phyloP scores from a whole-genome alignment of 1,140 invertebrate genomes.

The Paraescarpia echinospica region DNA sequence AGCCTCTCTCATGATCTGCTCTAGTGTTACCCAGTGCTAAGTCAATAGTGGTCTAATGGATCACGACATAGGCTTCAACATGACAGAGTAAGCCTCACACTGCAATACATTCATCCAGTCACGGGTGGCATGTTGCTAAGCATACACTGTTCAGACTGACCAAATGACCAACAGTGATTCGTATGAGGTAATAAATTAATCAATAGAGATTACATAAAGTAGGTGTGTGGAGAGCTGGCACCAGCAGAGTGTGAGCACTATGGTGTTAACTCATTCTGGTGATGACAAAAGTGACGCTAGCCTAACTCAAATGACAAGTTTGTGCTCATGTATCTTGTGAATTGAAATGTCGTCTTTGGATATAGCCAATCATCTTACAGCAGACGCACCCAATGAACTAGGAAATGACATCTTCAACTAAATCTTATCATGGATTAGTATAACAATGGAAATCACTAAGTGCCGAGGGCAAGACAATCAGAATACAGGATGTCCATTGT shows the following conservation, averaged over 20 bases:
- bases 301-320: not conserved
- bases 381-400: not conserved
- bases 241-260: not conserved
- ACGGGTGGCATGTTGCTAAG: not conserved
- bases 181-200: not conserved
- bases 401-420: not conserved
- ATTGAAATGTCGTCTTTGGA: not conserved
- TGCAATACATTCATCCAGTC: not conserved
- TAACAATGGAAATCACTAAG: not conserved
- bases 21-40: not conserved
- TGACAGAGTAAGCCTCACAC: not conserved
- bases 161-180: not conserved
- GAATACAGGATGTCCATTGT: no score
- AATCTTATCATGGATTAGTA: not conserved
- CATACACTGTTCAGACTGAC: not conserved
- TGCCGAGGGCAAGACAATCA: not conserved
- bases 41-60: not conserved
- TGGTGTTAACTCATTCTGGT: not conserved
- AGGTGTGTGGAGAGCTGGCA: not conserved
- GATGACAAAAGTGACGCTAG: not conserved
- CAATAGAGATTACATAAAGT: not conserved
- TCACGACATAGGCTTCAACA: not conserved
- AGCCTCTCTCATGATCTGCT: not conserved
- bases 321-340: not conserved
- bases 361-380: not conserved